Conservation (phyloP, 2,888 invertebrate species). For the Clunio marinus region DNA sequence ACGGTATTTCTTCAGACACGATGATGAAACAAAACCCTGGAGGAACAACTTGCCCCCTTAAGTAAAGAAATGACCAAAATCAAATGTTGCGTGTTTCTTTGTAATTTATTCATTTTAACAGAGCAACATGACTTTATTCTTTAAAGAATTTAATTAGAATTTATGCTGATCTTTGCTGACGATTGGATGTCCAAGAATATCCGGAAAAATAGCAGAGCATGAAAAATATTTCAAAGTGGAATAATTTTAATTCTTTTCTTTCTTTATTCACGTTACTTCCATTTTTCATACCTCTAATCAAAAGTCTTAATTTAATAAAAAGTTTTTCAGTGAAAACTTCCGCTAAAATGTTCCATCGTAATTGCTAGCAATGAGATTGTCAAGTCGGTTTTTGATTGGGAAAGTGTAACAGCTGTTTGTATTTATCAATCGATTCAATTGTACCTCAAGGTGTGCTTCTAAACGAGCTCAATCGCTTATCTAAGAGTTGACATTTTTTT, state of each 20-base stretch:
- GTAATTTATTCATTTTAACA: conserved; percentile 30
- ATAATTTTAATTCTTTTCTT: too few species aligned
- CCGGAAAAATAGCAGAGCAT: too few species aligned
- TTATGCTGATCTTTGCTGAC: background rate
- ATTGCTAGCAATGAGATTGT: too few species aligned
- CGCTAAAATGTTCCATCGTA: too few species aligned
- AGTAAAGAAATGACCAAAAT: conserved; percentile 14
- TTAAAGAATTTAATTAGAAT: background rate
- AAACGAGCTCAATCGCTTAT: background rate
- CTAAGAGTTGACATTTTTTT: background rate
- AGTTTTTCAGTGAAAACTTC: too few species aligned
- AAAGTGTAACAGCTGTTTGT: background rate
- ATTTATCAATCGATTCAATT: background rate
- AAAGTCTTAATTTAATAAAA: too few species aligned
- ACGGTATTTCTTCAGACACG: background rate
- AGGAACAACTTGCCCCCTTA: background rate
- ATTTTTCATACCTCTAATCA: too few species aligned
- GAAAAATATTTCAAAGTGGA: too few species aligned
- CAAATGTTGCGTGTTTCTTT: conserved; percentile 24
- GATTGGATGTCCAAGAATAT: too few species aligned
- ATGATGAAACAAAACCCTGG: background rate
- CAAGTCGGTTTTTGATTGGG: background rate
- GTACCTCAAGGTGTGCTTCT: background rate
- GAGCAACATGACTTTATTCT: background rate
- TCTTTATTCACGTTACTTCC: too few species aligned